A percentile compares a stretch with the other conserved stretches of the same genome.
Conservation (phyloP, 2,113 vertebrate genomes). For the Lophochroa leadbeateri region DNA sequence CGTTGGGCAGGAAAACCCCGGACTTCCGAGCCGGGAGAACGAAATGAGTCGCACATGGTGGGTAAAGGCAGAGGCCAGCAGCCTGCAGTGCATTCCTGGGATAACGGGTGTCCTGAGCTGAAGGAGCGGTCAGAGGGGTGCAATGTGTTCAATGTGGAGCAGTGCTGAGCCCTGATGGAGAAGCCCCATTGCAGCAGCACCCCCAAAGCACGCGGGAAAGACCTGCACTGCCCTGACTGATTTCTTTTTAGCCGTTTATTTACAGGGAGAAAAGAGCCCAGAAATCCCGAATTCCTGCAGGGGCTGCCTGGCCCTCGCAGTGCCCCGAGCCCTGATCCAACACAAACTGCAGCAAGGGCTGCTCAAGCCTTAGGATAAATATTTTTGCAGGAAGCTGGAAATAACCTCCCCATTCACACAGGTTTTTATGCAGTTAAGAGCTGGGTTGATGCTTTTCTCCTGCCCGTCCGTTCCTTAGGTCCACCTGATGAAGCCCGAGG, state of each 20-base stretch:
- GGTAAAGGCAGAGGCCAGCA: not conserved
- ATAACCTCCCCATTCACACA: constrained; percentile 35
- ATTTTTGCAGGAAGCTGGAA: constrained; percentile 46
- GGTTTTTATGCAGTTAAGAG: not conserved
- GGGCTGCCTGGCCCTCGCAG: not conserved
- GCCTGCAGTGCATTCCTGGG: accelerated
- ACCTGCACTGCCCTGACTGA: accelerated
- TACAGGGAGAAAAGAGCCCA: not conserved
- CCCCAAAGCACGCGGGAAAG: accelerated
- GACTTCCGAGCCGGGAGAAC: constrained; percentile 20
- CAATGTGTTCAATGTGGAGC: not conserved
- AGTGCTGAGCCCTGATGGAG: not conserved
- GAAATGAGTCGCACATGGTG: not conserved
- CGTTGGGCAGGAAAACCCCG: not conserved
- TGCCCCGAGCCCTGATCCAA: not conserved
- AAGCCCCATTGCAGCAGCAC: not conserved
- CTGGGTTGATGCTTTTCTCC: not conserved
- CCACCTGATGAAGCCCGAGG: constrained; percentile 91
- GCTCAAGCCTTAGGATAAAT: constrained; percentile 29
- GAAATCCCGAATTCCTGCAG: not conserved
- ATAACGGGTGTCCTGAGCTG: accelerated
- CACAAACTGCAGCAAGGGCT: not conserved
- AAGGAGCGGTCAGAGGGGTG: accelerated
- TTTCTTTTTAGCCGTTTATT: not conserved
- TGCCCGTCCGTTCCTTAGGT: constrained; percentile 71